phyloP scores from a whole-genome alignment of 2,888 invertebrate genomes.

The Agapostemon virescens region DNA sequence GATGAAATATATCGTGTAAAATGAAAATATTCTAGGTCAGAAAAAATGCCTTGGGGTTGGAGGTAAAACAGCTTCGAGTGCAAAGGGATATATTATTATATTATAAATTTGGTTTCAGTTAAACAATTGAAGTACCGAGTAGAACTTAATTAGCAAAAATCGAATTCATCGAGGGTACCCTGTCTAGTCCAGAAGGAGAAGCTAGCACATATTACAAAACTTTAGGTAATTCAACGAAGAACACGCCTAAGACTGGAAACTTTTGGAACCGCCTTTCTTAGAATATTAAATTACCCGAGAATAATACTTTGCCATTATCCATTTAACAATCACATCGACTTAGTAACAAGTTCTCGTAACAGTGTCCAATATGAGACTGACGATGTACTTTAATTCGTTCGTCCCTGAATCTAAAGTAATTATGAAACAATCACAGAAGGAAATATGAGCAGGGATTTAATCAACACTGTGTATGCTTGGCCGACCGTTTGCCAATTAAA shows the following conservation, averaged over 20 bases:
- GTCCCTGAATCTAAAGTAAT: not conserved
- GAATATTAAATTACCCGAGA: not conserved
- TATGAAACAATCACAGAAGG: not conserved
- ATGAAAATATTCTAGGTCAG: too few species aligned
- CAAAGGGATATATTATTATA: too few species aligned
- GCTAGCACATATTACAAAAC: not conserved
- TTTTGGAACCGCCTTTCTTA: not conserved
- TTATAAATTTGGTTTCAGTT: not conserved
- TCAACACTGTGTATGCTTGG: not conserved
- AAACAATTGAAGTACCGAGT: not conserved
- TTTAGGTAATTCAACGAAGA: slow-evolving; percentile 6
- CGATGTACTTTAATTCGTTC: not conserved
- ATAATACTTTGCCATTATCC: not conserved
- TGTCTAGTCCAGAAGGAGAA: not conserved
- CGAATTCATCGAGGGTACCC: not conserved
- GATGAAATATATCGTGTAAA: too few species aligned
- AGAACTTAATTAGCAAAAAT: not conserved
- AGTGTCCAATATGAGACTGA: slow-evolving; percentile 1
- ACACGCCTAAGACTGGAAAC: not conserved
- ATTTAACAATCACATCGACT: slow-evolving; percentile 6
- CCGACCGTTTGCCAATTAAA: slow-evolving; percentile 11
- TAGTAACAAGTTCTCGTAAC: not conserved
- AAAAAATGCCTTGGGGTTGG: too few species aligned
- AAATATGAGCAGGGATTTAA: slow-evolving; percentile 12
- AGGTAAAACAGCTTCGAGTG: too few species aligned